Base-by-base conservation (phyloP, 2,888 invertebrate species). In the Eucera pruinosa region DNA sequence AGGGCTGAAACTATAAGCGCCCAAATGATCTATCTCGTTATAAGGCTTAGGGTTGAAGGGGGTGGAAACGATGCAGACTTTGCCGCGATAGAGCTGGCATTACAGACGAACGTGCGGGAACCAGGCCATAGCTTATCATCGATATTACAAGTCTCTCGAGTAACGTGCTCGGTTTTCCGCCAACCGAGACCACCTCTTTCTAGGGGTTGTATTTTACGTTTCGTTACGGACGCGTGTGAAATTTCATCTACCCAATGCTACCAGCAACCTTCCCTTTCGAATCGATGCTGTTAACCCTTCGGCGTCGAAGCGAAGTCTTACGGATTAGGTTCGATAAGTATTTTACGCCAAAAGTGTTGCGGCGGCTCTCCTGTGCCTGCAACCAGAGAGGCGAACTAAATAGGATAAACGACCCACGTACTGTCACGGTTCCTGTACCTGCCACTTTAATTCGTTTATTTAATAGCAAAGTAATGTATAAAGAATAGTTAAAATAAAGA, bases 21-120 rank as follows among this genome's bases (percentile, higher is more conserved):
- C 66, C 81, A 87, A 89, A 89, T 88, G 88, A 89, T 88, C 88
- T 85, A 88, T 89, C 88, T 88, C 88, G 89, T 90, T 90, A 89
- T 86, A 86, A 87, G 84, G 90, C 85, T 90, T 88, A 88, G 83
- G 61, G 68, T 73, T 80, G 85, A 82, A 84, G 85, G 86, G 86
- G 85, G 73, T 86, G 81, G 80, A 81, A 83, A 81, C 84, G 85
- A 86, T 85, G 75, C 85, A 84, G 86, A 85, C 85, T 83, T 83
- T 73, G 74, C 83, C 73, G 78, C 81, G 88, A 86, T 86, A 86
- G 85, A 86, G 84, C 86, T 79, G 86, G 87, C 83, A 89, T 90
- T 89, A 88, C 87, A 88, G 86, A 83, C 83, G 86, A 88, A 88
- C 87, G 87, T 85, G 89, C 83, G 85, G 84, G 84, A 86, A 79